Evolutionary conservation across 2,797 vertebrate species (phyloP).

Genomic region (Sebastes vulpes): DNA sequence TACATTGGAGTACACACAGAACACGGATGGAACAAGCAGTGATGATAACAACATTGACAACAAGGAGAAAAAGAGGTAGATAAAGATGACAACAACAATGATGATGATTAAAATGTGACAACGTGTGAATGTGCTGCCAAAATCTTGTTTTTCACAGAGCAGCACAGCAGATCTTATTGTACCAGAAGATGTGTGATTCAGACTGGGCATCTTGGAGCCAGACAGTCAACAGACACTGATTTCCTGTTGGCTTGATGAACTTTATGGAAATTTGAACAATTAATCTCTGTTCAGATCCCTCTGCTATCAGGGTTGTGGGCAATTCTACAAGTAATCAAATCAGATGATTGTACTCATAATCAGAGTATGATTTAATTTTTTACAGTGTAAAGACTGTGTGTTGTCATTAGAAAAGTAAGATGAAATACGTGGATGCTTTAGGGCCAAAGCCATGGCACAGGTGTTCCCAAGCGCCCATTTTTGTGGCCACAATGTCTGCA

Average conservation of each 20-base stretch:
- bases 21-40: background rate
- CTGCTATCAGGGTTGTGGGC: background rate
- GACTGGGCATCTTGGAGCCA: background rate
- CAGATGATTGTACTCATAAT: background rate
- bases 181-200: constrained; percentile 21
- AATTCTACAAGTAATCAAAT: background rate
- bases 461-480: background rate
- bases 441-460: too few species aligned
- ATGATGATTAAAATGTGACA: background rate
- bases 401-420: background rate
- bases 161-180: constrained; percentile 21
- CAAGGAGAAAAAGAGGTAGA: background rate
- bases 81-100: background rate
- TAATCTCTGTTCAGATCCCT: background rate
- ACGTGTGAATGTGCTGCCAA: background rate
- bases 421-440: background rate
- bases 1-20: background rate
- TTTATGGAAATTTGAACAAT: background rate
- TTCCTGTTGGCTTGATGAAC: background rate
- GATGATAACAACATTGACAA: background rate
- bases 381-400: background rate
- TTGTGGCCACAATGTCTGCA: background rate
- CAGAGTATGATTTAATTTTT: background rate
- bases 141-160: constrained; percentile 28
- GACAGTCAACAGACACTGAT: constrained; percentile 9